Percentiles rank a stretch among this genome's conserved stretches.
These are phyloP conservation scores for Ictalurus punctatus DNA, from an alignment of 2,113 vertebrate genomes.

Conservation along the genomic window DNA sequence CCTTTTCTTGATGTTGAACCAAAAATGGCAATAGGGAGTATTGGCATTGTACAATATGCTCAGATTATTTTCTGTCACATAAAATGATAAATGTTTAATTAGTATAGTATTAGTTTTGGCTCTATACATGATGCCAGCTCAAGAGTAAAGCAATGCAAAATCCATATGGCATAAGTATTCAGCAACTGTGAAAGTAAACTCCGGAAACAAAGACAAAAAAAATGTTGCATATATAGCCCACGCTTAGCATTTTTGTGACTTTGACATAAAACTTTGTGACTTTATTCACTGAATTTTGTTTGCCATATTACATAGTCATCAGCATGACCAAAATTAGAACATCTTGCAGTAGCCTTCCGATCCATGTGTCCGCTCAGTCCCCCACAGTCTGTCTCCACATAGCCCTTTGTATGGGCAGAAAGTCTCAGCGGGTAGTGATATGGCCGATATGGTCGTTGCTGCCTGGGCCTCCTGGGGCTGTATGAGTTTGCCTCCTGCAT, in stretches of 20 bases:
- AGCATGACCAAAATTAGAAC: constrained; percentile 37
- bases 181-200: not conserved
- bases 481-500: constrained; percentile 48
- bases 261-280: constrained; percentile 38
- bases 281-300: constrained; percentile 21
- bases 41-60: not conserved
- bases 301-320: constrained; percentile 34
- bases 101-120: not conserved
- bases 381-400: constrained; percentile 36
- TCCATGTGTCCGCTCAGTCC: constrained; percentile 47
- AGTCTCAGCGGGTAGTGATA: constrained; percentile 60
- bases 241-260: constrained; percentile 14
- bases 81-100: not conserved
- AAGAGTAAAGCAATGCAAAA: not conserved
- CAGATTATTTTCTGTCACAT: not conserved
- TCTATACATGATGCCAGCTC: not conserved
- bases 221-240: constrained; percentile 11
- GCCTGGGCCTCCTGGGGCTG: constrained; percentile 51
- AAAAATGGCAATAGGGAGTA: not conserved
- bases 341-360: constrained; percentile 44
- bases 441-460: constrained; percentile 69
- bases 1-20: not conserved
- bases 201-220: not conserved
- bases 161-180: not conserved
- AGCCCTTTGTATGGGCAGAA: constrained; percentile 43